Percentiles rank a stretch among this genome's conserved stretches.
Conservation (phyloP, 2,113 vertebrate genomes). For the Micromys minutus region DNA sequence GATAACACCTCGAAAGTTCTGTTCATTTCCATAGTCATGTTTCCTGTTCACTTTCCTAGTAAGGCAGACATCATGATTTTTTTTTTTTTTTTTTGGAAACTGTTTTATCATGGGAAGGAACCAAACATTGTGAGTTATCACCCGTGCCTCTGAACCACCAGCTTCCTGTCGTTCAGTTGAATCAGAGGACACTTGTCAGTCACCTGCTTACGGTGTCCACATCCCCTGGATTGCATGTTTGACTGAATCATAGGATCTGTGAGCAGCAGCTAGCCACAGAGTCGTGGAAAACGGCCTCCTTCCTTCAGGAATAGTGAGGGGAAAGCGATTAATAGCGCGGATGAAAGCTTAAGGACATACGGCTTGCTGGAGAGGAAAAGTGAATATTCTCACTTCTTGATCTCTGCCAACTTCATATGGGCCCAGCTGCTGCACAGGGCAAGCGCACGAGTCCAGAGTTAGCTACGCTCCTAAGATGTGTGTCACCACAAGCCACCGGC, state of each 20-base stretch:
- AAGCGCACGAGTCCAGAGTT: slow-evolving; percentile 45
- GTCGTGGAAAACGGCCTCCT: slow-evolving; percentile 57
- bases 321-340: slow-evolving; percentile 69
- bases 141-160: slow-evolving; percentile 23
- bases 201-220: slow-evolving; percentile 44
- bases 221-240: slow-evolving; percentile 30
- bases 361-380: slow-evolving; percentile 72
- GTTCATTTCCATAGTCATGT: slow-evolving; percentile 67
- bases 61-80: slow-evolving; percentile 66
- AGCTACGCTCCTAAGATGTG: slow-evolving; percentile 3
- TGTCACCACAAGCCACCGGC: slow-evolving; percentile 22
- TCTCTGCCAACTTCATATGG: slow-evolving; percentile 60
- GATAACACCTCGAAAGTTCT: slow-evolving; percentile 48
- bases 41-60: slow-evolving; percentile 58
- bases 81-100: slow-evolving; percentile 51
- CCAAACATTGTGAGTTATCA: slow-evolving; percentile 65
- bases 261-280: slow-evolving; percentile 54
- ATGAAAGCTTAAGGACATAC: slow-evolving; percentile 65
- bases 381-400: slow-evolving; percentile 59
- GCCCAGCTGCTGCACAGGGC: slow-evolving; percentile 29
- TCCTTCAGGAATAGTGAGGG: slow-evolving; percentile 58
- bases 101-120: slow-evolving; percentile 65
- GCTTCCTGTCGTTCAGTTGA: slow-evolving; percentile 59
- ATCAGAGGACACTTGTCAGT: slow-evolving; percentile 54
- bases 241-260: slow-evolving; percentile 45